These are phyloP conservation scores for Stylophora pistillata DNA, from an alignment of 64 coral and sea anemone genomes.

Conservation along the genomic window DNA sequence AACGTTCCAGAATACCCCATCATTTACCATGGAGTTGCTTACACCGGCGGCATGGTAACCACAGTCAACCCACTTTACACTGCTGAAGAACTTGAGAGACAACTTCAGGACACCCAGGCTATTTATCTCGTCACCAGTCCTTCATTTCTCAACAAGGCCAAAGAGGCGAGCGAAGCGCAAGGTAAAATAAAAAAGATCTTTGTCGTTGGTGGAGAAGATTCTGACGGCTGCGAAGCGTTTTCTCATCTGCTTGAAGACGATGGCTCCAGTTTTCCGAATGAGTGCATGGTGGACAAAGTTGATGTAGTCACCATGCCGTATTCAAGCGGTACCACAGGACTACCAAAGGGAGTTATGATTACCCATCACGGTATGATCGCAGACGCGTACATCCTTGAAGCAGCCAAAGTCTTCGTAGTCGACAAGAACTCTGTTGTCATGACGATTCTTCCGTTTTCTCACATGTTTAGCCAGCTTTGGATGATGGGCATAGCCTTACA, in stretches of 20 bases:
- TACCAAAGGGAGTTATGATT: slow-evolving; percentile 77
- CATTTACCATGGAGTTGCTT: slow-evolving; percentile 31
- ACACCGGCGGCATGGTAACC: slow-evolving; percentile 34
- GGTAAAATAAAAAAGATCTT: slow-evolving; percentile 50
- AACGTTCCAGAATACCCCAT: slow-evolving; percentile 68
- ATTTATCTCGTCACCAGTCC: slow-evolving; percentile 33
- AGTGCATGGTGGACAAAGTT: slow-evolving; percentile 43
- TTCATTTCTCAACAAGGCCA: slow-evolving; percentile 35
- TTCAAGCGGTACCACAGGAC: slow-evolving; percentile 73
- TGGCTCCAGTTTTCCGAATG: slow-evolving; percentile 31
- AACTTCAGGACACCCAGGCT: slow-evolving; percentile 52
- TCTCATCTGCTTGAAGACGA: slow-evolving; percentile 43
- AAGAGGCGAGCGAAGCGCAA: slow-evolving; percentile 19
- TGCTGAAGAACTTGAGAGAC: slow-evolving; percentile 38
- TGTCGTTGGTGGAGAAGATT: slow-evolving; percentile 25
- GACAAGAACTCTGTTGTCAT: neutral
- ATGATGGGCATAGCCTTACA: slow-evolving; percentile 2
- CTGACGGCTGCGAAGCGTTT: slow-evolving; percentile 37
- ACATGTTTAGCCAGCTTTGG: slow-evolving; percentile 15
- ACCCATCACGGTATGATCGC: slow-evolving; percentile 64
- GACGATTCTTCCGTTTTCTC: slow-evolving; percentile 31
- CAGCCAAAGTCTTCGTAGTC: neutral
- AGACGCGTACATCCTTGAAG: neutral
- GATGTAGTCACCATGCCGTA: slow-evolving; percentile 55
- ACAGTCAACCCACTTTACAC: slow-evolving; percentile 58